Conservation (phyloP, 2,113 vertebrate species). For the Paramormyrops kingsleyae region DNA sequence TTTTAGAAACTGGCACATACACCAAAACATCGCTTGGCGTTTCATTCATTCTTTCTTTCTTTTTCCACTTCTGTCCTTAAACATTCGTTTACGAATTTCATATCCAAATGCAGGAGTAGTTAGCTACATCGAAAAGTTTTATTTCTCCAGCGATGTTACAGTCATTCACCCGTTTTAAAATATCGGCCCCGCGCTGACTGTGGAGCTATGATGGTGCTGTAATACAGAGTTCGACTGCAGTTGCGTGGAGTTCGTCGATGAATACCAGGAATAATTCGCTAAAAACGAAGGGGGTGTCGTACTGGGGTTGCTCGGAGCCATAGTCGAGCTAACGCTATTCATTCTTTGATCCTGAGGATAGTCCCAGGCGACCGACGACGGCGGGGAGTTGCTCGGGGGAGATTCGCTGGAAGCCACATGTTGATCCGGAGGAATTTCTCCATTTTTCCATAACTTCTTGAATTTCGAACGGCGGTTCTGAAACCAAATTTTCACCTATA, state of each 20-base stretch:
- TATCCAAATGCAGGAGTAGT: conserved; percentile 29
- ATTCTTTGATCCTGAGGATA: conserved; percentile 76
- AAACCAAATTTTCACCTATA: conserved; percentile 91
- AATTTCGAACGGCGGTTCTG: conserved; percentile 92
- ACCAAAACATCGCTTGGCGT: conserved; percentile 30
- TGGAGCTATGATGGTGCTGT: conserved; percentile 72
- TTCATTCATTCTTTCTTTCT: neutral
- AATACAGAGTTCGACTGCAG: conserved; percentile 71
- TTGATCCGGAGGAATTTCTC: conserved; percentile 82
- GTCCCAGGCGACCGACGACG: conserved; percentile 74
- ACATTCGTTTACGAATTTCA: conserved; percentile 34
- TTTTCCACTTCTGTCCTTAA: conserved; percentile 21
- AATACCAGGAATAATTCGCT: conserved; percentile 90
- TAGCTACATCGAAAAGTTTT: conserved; percentile 8
- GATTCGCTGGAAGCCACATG: conserved; percentile 72
- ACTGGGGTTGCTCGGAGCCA: conserved; percentile 66
- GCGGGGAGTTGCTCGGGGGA: conserved; percentile 74
- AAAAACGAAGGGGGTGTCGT: conserved; percentile 66
- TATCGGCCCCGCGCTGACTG: conserved; percentile 78
- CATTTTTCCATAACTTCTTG: conserved; percentile 97
- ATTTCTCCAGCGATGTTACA: conserved; percentile 43
- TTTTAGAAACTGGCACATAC: conserved; percentile 34
- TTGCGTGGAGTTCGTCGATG: conserved; percentile 70
- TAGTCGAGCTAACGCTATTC: conserved; percentile 59
- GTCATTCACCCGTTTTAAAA: conserved; percentile 62